Percentiles rank a stretch among this genome's conserved stretches.
These are phyloP conservation scores for Chaetodon auriga DNA, from an alignment of 2,113 vertebrate species.

Conservation along the genomic window DNA sequence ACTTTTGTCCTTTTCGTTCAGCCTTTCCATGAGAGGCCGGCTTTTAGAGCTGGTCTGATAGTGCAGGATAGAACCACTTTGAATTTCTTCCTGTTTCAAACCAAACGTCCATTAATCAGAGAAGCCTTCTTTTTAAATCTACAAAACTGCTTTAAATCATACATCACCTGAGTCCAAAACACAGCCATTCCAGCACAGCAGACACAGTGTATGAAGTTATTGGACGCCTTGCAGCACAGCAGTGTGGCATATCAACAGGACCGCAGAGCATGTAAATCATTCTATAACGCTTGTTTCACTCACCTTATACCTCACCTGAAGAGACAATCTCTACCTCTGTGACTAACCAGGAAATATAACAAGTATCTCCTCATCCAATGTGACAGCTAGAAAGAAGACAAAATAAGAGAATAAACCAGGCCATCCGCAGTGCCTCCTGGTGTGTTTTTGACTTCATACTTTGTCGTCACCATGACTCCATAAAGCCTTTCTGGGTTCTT, in stretches of 20 bases:
- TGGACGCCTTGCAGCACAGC: no score
- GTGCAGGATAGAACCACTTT: not conserved
- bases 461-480: slow-evolving; percentile 13
- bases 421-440: not conserved
- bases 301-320: not conserved
- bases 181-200: no score
- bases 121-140: no score
- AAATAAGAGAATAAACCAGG: not conserved
- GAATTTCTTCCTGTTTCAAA: no score
- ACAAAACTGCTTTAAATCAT: no score
- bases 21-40: no score
- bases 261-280: not conserved
- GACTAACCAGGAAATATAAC: not conserved
- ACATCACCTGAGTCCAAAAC: no score
- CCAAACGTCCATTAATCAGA: no score
- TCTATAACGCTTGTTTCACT: not conserved
- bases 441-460: slow-evolving; percentile 22
- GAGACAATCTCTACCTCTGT: not conserved
- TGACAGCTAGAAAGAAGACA: not conserved
- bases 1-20: not conserved
- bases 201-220: no score
- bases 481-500: slow-evolving; percentile 9
- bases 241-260: no score
- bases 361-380: not conserved
- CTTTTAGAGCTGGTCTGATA: not conserved